These are phyloP conservation scores for Amphipyra tragopoginis DNA, from an alignment of 2,888 invertebrate species.

Conservation along the genomic window DNA sequence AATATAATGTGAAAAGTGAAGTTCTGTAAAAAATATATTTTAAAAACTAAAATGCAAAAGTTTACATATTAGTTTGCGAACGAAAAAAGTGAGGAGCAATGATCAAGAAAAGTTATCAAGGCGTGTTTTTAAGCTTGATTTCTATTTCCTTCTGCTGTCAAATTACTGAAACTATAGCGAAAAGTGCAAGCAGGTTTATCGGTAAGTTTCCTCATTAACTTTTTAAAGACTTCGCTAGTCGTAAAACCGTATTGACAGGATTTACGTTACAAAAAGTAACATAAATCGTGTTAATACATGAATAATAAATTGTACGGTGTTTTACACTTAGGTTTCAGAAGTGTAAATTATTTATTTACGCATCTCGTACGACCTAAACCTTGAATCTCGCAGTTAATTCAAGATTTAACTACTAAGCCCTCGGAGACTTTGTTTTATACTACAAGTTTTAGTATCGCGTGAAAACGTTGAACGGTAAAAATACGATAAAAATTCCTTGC, in stretches of 20 bases:
- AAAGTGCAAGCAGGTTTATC: slow-evolving; percentile 85
- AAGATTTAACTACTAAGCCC: slow-evolving; percentile 51
- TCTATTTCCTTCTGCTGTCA: slow-evolving; percentile 88
- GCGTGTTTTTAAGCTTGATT: slow-evolving; percentile 85
- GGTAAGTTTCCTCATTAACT: slow-evolving; percentile 71
- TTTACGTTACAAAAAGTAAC: slow-evolving; percentile 38
- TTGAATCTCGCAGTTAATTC: slow-evolving; percentile 45
- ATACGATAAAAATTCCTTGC: slow-evolving; percentile 18
- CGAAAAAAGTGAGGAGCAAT: slow-evolving; percentile 71
- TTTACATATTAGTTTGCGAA: slow-evolving; percentile 55
- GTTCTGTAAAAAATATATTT: slow-evolving; percentile 25
- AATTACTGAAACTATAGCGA: slow-evolving; percentile 85
- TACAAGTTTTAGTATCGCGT: slow-evolving; percentile 35
- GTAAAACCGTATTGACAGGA: slow-evolving; percentile 36
- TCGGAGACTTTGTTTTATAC: slow-evolving; percentile 42
- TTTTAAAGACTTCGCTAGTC: slow-evolving; percentile 18
- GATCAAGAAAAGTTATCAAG: slow-evolving; percentile 86
- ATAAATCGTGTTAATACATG: slow-evolving; percentile 52
- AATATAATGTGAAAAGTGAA: slow-evolving; percentile 57
- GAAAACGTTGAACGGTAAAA: slow-evolving; percentile 31
- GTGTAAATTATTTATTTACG: slow-evolving; percentile 57
- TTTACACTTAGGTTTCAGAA: slow-evolving; percentile 54
- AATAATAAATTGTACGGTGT: slow-evolving; percentile 53
- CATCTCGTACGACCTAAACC: slow-evolving; percentile 45
- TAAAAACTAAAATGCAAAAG: slow-evolving; percentile 58